Percentiles rank a stretch among this genome's conserved stretches.
phyloP scores from a whole-genome alignment of 92 coral and sea anemone species.

The Parazoanthus swiftii region DNA sequence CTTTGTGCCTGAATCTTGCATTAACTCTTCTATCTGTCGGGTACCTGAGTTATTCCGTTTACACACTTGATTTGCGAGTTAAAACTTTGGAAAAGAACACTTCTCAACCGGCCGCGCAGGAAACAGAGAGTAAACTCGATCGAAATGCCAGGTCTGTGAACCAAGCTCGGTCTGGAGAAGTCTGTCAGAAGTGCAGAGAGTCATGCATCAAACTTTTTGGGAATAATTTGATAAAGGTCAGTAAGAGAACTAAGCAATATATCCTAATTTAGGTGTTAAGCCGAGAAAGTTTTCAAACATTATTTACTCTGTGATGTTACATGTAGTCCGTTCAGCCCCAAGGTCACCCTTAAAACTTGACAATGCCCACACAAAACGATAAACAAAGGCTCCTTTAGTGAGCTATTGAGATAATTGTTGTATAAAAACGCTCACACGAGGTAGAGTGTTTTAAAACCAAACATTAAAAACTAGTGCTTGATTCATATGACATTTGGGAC shows the following conservation, averaged over 20 bases:
- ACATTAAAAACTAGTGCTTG: too few species aligned
- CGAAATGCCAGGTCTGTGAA: conserved; percentile 27
- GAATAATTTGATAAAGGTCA: conserved; percentile 14
- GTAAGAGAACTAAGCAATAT: not conserved
- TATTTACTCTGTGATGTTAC: not conserved
- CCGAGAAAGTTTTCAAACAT: not conserved
- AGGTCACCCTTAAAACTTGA: not conserved
- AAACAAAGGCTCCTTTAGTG: too few species aligned
- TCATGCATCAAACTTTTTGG: conserved; percentile 31
- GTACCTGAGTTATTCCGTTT: conserved; percentile 18
- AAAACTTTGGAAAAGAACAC: not conserved
- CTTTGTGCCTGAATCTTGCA: conserved; percentile 20
- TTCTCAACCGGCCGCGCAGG: not conserved
- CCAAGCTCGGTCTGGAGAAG: conserved; percentile 11
- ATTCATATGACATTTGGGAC: too few species aligned
- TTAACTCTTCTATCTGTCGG: conserved; percentile 19
- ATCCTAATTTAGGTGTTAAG: not conserved
- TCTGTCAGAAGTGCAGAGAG: conserved; percentile 40
- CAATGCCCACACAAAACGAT: too few species aligned
- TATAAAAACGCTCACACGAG: too few species aligned
- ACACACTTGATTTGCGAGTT: conserved; percentile 25
- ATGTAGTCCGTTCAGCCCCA: not conserved
- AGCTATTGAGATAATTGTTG: too few species aligned
- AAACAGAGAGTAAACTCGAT: not conserved
- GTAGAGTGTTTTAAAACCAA: too few species aligned